Evolutionary conservation across 2,113 vertebrate species (phyloP).

Genomic region (Tachysurus fulvidraco): DNA sequence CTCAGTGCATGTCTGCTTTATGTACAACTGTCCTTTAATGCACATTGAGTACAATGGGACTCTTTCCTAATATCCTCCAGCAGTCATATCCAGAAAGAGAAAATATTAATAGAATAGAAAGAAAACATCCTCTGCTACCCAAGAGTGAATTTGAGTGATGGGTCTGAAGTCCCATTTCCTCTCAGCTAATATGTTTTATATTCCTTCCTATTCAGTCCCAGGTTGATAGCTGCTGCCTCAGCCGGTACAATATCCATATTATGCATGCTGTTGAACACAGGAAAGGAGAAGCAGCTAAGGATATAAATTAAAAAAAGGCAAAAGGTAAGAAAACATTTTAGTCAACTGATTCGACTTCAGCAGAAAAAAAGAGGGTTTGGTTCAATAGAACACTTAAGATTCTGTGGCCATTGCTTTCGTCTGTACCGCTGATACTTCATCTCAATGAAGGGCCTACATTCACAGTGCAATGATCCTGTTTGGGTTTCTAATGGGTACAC

Average conservation of each 20-base stretch:
- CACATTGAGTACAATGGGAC: constrained; percentile 40
- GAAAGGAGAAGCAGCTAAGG: constrained; percentile 60
- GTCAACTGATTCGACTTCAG: constrained; percentile 59
- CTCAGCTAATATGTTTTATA: constrained; percentile 44
- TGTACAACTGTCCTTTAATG: constrained; percentile 40
- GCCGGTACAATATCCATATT: constrained; percentile 69
- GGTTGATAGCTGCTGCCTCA: constrained; percentile 55
- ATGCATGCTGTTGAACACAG: constrained; percentile 63
- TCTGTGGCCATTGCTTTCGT: constrained; percentile 61
- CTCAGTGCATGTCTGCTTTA: constrained; percentile 49
- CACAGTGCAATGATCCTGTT: constrained; percentile 67
- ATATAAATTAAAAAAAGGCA: constrained; percentile 58
- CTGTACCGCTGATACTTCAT: constrained; percentile 61
- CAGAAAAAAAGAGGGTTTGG: constrained; percentile 61
- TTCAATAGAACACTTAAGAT: constrained; percentile 74
- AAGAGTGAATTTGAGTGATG: constrained; percentile 57
- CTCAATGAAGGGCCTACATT: constrained; percentile 66
- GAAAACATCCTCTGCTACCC: constrained; percentile 57
- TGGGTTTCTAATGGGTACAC: constrained; percentile 70
- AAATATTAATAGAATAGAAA: constrained; percentile 60
- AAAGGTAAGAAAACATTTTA: constrained; percentile 67
- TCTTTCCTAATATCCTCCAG: constrained; percentile 51
- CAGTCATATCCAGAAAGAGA: constrained; percentile 62
- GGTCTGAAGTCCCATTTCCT: constrained; percentile 41
- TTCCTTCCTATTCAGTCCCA: constrained; percentile 50